Base-by-base conservation (phyloP, 1,140 invertebrate genomes). In the Octopus sinensis region DNA sequence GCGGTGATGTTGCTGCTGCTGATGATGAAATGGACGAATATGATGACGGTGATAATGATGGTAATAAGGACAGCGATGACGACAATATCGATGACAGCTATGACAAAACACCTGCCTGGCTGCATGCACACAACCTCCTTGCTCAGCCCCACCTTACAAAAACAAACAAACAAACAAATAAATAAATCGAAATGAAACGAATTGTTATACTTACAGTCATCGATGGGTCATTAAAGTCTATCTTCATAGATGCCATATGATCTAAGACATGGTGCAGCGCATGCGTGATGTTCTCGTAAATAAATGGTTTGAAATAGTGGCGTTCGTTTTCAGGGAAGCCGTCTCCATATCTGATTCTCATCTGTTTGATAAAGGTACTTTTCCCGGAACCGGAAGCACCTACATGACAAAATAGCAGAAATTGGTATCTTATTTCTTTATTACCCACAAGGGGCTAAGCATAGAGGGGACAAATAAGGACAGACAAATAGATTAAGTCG, bases 301-400 rank as follows among this genome's bases (percentile, higher is more conserved):
- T 85, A 51, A 86, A 84, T 7, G 84, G 80, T 5, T 82, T 83
- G 56, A 84, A 88, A 12, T 81, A 80, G 13, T 71, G 51, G 10
- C 88, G 54, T 30, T 86, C 85, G 10, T 62, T 62, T 10, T 87
- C 85, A 0, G 88, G 88, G 75, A 87, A 89, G 0, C 84, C 84
- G 76, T 88, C 87, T 4, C 88, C 88, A 82, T 89, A 86, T 56
- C 88, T 86, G 17, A 89, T 84, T n/a, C 87, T 84, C 10, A 89
- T 78, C 78, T 89, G 88, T 79, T 89, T 89, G 53, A 89, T 85
- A 80, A 89, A 89, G 4, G 88, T 89, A 79, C 87, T 89, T 79
- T 89, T 89, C 0, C 88, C 88, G 5, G 85, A 85, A 23, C 86
- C 86, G 51, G 87, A 85, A 6, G 85, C 84, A 71, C 88, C 88